Evolutionary conservation across 2,888 invertebrate species (phyloP).

Genomic region (Tiphia femorata): DNA sequence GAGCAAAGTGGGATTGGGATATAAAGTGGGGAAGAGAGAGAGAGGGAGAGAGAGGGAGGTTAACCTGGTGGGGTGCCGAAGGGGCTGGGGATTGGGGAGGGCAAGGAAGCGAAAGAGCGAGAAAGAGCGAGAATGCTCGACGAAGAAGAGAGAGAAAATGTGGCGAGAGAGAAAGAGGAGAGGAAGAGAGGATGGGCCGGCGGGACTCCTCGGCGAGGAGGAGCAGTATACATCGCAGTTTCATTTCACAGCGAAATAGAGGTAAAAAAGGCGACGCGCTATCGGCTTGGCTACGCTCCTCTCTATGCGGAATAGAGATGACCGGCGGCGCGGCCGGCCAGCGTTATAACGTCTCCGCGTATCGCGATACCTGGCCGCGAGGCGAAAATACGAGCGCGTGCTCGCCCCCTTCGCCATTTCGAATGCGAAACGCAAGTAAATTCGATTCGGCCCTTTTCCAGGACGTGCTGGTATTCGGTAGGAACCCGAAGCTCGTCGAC

Average conservation of each 20-base stretch:
- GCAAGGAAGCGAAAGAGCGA: slow-evolving; percentile 18
- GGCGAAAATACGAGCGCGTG: slow-evolving; percentile 12
- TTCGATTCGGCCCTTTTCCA: not conserved
- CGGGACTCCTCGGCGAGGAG: no score
- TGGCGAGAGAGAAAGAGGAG: not conserved
- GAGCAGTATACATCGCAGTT: slow-evolving; percentile 46
- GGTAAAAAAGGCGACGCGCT: slow-evolving; percentile 50
- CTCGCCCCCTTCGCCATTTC: slow-evolving; percentile 19
- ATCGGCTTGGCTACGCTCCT: slow-evolving; percentile 35
- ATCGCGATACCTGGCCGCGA: slow-evolving; percentile 23
- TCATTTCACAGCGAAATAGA: slow-evolving; percentile 57
- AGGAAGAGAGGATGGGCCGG: not conserved
- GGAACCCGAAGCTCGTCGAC: not conserved
- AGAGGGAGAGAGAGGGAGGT: slow-evolving; percentile 7
- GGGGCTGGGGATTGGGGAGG: slow-evolving; percentile 20
- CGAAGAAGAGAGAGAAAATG: not conserved
- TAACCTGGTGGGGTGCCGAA: no score
- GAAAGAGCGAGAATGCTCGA: not conserved
- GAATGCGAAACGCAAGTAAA: slow-evolving; percentile 12
- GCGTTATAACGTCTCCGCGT: slow-evolving; percentile 34
- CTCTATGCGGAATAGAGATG: slow-evolving; percentile 54
- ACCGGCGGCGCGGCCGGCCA: no score
- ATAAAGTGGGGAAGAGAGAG: not conserved
- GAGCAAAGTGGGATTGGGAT: not conserved
- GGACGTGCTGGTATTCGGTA: not conserved